phyloP scores from a whole-genome alignment of 2,888 invertebrate species.

The Anoplius nigerrimus region DNA sequence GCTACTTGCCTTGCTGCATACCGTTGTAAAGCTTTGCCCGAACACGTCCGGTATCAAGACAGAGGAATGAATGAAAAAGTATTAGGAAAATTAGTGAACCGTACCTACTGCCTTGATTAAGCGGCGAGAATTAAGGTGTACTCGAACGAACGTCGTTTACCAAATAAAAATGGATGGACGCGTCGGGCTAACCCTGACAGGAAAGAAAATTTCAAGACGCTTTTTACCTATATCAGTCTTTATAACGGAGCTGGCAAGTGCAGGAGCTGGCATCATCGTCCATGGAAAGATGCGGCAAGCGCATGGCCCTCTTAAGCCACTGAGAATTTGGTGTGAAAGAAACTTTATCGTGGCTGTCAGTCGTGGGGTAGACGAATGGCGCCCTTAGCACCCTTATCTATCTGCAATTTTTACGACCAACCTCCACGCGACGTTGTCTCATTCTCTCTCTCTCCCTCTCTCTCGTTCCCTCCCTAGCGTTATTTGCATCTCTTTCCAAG shows the following conservation, averaged over 20 bases:
- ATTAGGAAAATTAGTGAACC: too few species aligned
- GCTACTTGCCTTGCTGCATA: too few species aligned
- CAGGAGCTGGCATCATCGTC: slow-evolving; percentile 26
- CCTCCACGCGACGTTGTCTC: not conserved
- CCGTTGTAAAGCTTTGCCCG: too few species aligned
- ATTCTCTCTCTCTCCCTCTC: not conserved
- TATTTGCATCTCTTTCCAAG: not conserved
- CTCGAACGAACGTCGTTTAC: not conserved
- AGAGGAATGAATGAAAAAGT: too few species aligned
- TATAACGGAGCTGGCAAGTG: slow-evolving; percentile 6
- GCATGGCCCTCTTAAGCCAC: slow-evolving; percentile 58
- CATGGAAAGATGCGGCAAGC: slow-evolving; percentile 28
- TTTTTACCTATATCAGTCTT: slow-evolving; percentile 43
- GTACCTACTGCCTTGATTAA: too few species aligned
- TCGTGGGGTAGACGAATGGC: slow-evolving; percentile 60
- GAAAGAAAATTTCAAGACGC: slow-evolving; percentile 15
- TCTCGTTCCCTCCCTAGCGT: not conserved
- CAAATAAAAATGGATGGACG: too few species aligned
- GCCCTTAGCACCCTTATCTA: slow-evolving; percentile 59
- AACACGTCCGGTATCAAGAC: too few species aligned
- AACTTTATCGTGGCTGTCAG: slow-evolving; percentile 63
- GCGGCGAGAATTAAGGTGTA: not conserved
- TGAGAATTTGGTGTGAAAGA: slow-evolving; percentile 49
- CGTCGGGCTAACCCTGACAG: not conserved
- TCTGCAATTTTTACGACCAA: slow-evolving; percentile 56